phyloP scores from a whole-genome alignment of 2,888 invertebrate species.

The Gastrophysa polygoni region DNA sequence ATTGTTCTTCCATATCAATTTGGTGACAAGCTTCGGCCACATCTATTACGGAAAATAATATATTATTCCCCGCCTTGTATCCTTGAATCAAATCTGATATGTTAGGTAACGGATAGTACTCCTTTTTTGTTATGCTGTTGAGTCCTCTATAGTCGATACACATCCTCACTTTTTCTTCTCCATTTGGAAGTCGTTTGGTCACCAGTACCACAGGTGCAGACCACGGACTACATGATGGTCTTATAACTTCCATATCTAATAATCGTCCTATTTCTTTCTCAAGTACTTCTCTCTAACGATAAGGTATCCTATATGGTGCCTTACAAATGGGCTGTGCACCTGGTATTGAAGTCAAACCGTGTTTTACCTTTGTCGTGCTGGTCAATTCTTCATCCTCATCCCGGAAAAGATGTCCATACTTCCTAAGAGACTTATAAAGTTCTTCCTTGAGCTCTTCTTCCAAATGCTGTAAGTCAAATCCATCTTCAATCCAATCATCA shows the following conservation, averaged over 20 bases:
- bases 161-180: conserved; percentile 25
- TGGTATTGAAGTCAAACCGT: conserved; percentile 13
- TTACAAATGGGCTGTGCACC: conserved; percentile 20
- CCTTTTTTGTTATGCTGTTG: conserved; percentile 15
- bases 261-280: conserved; percentile 20
- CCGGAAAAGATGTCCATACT: conserved; percentile 10
- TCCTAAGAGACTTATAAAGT: neutral
- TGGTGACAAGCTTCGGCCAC: conserved; percentile 25
- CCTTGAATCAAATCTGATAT: conserved; percentile 14
- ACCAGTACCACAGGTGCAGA: conserved; percentile 26
- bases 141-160: conserved; percentile 26
- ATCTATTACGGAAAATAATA: too few species aligned
- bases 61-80: too few species aligned
- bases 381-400: conserved; percentile 15
- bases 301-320: conserved; percentile 19
- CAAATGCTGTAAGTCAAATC: conserved; percentile 14
- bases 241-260: conserved; percentile 10
- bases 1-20: conserved; percentile 23
- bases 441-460: neutral
- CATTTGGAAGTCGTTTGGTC: conserved; percentile 20
- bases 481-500: conserved; percentile 2
- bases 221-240: conserved; percentile 25
- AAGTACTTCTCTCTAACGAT: conserved; percentile 16
- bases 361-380: conserved; percentile 21
- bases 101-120: conserved; percentile 23